Evolutionary conservation across 2,888 invertebrate species (phyloP), one percentile per base, ranked within the genome.

Genomic region (Fragum fragum): DNA sequence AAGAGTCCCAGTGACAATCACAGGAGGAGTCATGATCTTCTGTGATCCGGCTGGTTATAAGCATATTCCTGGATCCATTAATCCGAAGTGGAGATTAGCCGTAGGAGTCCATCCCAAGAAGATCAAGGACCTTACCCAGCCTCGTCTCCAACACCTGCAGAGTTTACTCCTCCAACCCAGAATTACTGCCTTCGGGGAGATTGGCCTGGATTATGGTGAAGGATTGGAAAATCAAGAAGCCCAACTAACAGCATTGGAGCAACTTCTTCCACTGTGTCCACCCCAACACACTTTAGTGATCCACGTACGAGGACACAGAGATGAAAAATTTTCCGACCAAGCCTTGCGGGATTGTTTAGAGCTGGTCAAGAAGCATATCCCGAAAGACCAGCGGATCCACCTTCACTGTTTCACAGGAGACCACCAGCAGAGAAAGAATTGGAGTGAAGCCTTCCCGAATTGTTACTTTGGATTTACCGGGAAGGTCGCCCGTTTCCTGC

Each of bases 381-480:
- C 72, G 16, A 57, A 11, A 23, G n/a, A 53, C 11, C 72, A 72
- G 57, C n/a, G 72, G 57, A 72, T 72, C 72, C 55, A 72, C 26
- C 57, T 72, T 21, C 57, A 72, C 29, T 57, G 72, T 39, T 72
- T 72, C 21, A 57, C 47, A 0, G 72, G 72, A 39, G 39, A 57
- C 53, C 28, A 39, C 28, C 3, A 32, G 14, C 47, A 52, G n/a
- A 36, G 16, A 16, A 32, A 28, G 36, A 39, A 32, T 18, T 72
- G 72, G 72, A 72, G 72, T 57, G 39, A 72, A 21, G 72, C 72
- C 21, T 72, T 72, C 28, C 57, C 72, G 16, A 72, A 72, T 29
- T 57, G 72, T 21, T 72, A 39, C 39, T 72, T 55, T 57, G 57
- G 72, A 36, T 57, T 29, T 21, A 72, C 72, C 1, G 72, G 72